phyloP scores from a whole-genome alignment of 1,140 invertebrate species.

The Lucilia cuprina region DNA sequence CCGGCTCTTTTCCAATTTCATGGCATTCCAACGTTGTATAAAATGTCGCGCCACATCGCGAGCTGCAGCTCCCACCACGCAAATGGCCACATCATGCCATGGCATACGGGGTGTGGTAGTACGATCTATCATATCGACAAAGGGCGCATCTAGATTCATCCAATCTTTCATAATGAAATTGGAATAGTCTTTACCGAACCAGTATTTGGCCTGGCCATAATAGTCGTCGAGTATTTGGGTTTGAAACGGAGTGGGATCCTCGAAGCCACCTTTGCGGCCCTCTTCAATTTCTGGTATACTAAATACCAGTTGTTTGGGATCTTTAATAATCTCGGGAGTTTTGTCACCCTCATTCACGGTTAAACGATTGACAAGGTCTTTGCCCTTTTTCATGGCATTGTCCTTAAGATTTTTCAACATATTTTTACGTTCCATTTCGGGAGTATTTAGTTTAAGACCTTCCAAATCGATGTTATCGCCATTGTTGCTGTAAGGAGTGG shows the following conservation, averaged over 20 bases:
- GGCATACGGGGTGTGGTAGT: slow-evolving; percentile 92
- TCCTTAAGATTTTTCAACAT: slow-evolving; percentile 72
- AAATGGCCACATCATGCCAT: slow-evolving; percentile 95
- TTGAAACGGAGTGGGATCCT: slow-evolving; percentile 41
- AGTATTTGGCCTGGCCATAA: slow-evolving; percentile 81
- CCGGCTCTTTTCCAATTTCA: slow-evolving; percentile 79
- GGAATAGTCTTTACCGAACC: slow-evolving; percentile 97
- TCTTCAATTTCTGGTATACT: slow-evolving; percentile 63
- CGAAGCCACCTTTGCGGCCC: slow-evolving; percentile 47
- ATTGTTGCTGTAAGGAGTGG: slow-evolving; percentile 55
- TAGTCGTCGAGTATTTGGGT: slow-evolving; percentile 56
- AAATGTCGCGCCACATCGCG: slow-evolving; percentile 95
- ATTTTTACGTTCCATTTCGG: slow-evolving; percentile 72
- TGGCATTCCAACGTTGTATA: slow-evolving; percentile 97
- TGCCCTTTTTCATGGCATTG: slow-evolving; percentile 67
- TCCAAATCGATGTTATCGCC: slow-evolving; percentile 58
- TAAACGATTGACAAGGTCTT: slow-evolving; percentile 73
- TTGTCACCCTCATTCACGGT: slow-evolving; percentile 65
- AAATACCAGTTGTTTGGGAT: slow-evolving; percentile 63
- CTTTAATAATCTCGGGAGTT: slow-evolving; percentile 32
- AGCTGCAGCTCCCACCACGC: slow-evolving; percentile 84
- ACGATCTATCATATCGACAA: slow-evolving; percentile 86
- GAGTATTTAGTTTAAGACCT: slow-evolving; percentile 71
- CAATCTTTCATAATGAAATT: slow-evolving; percentile 99
- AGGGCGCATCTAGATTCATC: slow-evolving; percentile 87